Conservation (phyloP, 1,140 invertebrate genomes). For the Listronotus oregonensis region DNA sequence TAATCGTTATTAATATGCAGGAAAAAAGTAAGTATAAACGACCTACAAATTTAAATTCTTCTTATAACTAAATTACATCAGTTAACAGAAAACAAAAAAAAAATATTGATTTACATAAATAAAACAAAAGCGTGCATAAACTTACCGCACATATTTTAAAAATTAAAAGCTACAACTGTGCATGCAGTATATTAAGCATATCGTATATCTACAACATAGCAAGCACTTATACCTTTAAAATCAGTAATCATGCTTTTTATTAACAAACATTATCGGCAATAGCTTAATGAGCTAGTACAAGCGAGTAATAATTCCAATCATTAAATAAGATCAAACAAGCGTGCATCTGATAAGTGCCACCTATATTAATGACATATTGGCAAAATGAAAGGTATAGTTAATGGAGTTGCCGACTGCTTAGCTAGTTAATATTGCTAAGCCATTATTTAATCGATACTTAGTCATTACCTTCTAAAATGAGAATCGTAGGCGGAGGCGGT, state of each 20-base stretch:
- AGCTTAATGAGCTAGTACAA: constrained; percentile 16
- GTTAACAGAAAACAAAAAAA: too few relatives aligned
- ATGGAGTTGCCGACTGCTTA: constrained; percentile 30
- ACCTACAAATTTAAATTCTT: too few relatives aligned
- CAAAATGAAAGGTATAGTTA: constrained; percentile 30
- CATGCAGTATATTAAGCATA: too few relatives aligned
- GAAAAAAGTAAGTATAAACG: too few relatives aligned
- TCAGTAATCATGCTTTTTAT: constrained; percentile 10
- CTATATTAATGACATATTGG: constrained; percentile 35
- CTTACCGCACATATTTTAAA: too few relatives aligned
- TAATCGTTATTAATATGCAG: too few relatives aligned
- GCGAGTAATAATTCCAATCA: constrained; percentile 29
- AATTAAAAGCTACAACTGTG: too few relatives aligned
- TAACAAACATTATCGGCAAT: neutral
- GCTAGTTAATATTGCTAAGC: constrained; percentile 41
- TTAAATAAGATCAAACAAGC: constrained; percentile 20
- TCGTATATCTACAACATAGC: too few relatives aligned
- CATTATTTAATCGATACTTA: constrained; percentile 18
- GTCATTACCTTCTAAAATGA: constrained; percentile 73
- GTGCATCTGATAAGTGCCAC: constrained; percentile 35
- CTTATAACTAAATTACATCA: too few relatives aligned
- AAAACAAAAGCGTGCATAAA: too few relatives aligned
- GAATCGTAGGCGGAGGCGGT: constrained; percentile 70
- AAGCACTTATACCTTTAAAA: neutral
- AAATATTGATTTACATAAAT: too few relatives aligned